Percentiles rank a stretch among this genome's conserved stretches.
These are phyloP conservation scores for Drosophila kepulauana DNA, from an alignment of 1,140 invertebrate species.

Conservation along the genomic window DNA sequence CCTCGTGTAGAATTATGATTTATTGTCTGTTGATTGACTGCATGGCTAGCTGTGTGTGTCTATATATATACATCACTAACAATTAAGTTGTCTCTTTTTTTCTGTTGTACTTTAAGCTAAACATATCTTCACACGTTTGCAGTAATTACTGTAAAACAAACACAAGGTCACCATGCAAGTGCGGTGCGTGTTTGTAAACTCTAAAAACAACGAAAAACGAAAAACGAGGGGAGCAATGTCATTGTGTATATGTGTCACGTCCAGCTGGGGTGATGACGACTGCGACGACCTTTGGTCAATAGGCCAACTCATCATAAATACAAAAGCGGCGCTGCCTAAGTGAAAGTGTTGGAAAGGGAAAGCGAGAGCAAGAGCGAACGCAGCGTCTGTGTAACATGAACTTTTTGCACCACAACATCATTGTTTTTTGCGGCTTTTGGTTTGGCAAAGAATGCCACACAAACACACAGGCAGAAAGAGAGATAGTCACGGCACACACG, in stretches of 20 bases:
- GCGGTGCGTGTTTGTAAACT: constrained; percentile 12
- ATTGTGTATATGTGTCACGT: constrained; percentile 59
- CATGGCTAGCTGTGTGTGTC: background rate
- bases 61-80: background rate
- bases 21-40: constrained; percentile 20
- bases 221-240: constrained; percentile 33
- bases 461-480: constrained; percentile 5
- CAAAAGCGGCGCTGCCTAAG: background rate
- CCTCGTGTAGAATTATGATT: constrained; percentile 56
- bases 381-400: constrained; percentile 3
- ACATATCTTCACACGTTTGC: background rate
- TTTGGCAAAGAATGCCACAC: constrained; percentile 7
- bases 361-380: background rate
- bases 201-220: background rate
- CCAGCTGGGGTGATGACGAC: constrained; percentile 27
- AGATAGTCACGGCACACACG: constrained; percentile 13
- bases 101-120: background rate
- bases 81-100: background rate
- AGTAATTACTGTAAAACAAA: constrained; percentile 17
- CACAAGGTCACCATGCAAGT: constrained; percentile 2
- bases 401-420: constrained; percentile 60
- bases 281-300: constrained; percentile 27
- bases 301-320: constrained; percentile 43
- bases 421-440: constrained; percentile 57
- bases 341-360: background rate